phyloP scores from a whole-genome alignment of 2,888 invertebrate genomes.

The Andrena fulva region DNA sequence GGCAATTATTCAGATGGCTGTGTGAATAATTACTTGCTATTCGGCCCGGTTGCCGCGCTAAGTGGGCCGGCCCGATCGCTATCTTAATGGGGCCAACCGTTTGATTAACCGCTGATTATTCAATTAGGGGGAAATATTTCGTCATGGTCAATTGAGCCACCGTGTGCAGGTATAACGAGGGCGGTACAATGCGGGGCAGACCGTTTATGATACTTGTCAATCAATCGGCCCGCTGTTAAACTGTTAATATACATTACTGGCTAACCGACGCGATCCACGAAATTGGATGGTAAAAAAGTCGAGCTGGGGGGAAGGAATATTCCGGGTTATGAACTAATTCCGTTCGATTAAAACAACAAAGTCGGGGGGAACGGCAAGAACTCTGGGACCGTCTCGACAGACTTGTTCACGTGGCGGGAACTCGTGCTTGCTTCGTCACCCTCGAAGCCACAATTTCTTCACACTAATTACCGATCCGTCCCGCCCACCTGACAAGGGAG shows the following conservation, averaged over 20 bases:
- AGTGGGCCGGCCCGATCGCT: slow-evolving; percentile 64
- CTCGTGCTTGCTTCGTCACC: slow-evolving; percentile 71
- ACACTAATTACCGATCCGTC: slow-evolving; percentile 66
- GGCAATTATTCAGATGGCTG: slow-evolving; percentile 68
- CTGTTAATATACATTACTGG: not conserved
- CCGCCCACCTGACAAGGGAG: slow-evolving; percentile 67
- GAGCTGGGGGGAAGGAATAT: not conserved
- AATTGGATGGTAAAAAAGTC: not conserved
- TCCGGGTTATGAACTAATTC: slow-evolving; percentile 57
- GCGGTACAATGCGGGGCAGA: slow-evolving; percentile 15
- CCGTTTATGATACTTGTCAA: slow-evolving; percentile 35
- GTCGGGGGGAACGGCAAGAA: slow-evolving; percentile 48
- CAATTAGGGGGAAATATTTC: slow-evolving; percentile 70
- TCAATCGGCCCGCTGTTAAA: slow-evolving; percentile 33
- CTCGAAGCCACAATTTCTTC: slow-evolving; percentile 63
- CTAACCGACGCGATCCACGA: not conserved
- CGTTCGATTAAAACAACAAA: slow-evolving; percentile 64
- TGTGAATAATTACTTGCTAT: slow-evolving; percentile 67
- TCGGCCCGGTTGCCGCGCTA: slow-evolving; percentile 60
- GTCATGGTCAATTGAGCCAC: slow-evolving; percentile 68
- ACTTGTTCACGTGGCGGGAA: slow-evolving; percentile 62
- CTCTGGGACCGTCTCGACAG: slow-evolving; percentile 59
- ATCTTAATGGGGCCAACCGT: slow-evolving; percentile 67
- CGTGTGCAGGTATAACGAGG: slow-evolving; percentile 58
- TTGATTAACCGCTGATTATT: slow-evolving; percentile 72